Base-by-base conservation (phyloP, 2,113 vertebrate genomes). In the Pelobates fuscus region DNA sequence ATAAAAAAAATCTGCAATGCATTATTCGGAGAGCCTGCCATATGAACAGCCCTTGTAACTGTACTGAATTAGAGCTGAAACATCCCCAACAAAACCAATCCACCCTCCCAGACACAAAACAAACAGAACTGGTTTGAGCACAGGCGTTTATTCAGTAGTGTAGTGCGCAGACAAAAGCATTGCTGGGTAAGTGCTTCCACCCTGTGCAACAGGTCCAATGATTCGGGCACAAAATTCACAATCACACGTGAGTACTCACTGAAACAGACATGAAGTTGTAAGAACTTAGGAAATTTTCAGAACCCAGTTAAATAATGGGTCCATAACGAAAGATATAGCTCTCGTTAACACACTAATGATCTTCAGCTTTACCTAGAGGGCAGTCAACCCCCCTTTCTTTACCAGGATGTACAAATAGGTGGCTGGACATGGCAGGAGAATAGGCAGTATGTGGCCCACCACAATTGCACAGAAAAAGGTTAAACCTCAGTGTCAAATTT, bases 91-190 rank as follows among this genome's bases (percentile, higher is more conserved):
- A n/a, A n/a, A n/a, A n/a, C n/a, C n/a, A n/a, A n/a, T n/a, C n/a
- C n/a, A n/a, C n/a, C n/a, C n/a, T n/a, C n/a, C n/a, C n/a, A n/a
- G n/a, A n/a, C n/a, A n/a, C n/a, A n/a, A n/a, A n/a, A n/a, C n/a
- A 75, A n/a, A 21, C 49, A 26, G 37, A 12, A 67, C 4, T 75
- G 11, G 54, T 58, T 75, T 58, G 54, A 55, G 71, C 63, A 67
- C 71, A 75, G 71, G 71, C 32, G 24, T 70, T 74, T 75, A 75
- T 75, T 75, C 71, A 75, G 71, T 75, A 67, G 71, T 67, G 64
- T 67, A 67, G 43, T 67, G 62, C 65, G 62, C 71, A 66, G 63
- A 67, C 52, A 44, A 67, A 11, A 67, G 54, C 32, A 18, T 75
- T 20, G 54, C 71, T 12, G 37, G 62, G 52, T 25, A 75, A 75